These are phyloP conservation scores for Penaeus vannamei DNA, from an alignment of 1,140 invertebrate genomes.

Conservation along the genomic window DNA sequence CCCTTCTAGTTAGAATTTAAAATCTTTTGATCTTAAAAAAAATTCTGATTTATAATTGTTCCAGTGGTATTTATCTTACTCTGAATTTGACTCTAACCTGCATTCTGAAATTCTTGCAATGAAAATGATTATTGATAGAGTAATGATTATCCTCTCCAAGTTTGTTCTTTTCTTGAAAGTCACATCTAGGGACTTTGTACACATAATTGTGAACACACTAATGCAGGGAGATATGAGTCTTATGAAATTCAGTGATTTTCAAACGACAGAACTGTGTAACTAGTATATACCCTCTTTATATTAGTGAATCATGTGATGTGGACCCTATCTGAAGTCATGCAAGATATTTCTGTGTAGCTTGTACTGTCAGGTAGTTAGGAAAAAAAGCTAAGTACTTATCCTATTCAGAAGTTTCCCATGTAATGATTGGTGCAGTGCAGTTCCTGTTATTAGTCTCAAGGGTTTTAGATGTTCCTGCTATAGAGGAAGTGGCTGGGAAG, in stretches of 20 bases:
- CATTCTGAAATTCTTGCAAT: too few species aligned
- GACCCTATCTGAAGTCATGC: slow-evolving; percentile 30
- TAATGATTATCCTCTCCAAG: too few species aligned
- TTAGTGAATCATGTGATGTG: slow-evolving; percentile 27
- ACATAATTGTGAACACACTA: neutral
- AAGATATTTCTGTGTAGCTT: slow-evolving; percentile 42
- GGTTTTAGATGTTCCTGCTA: slow-evolving; percentile 47
- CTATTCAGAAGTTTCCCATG: slow-evolving; percentile 49
- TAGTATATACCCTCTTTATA: slow-evolving; percentile 23
- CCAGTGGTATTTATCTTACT: too few species aligned
- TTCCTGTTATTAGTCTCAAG: slow-evolving; percentile 51
- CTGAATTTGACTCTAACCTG: too few species aligned
- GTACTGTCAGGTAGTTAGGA: slow-evolving; percentile 40
- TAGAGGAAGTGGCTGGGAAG: slow-evolving; percentile 38
- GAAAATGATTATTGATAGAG: too few species aligned
- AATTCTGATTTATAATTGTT: too few species aligned
- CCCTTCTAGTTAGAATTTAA: too few species aligned
- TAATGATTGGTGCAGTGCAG: slow-evolving; percentile 57
- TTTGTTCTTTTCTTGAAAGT: too few species aligned
- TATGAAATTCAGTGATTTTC: neutral
- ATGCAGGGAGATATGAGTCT: slow-evolving; percentile 29
- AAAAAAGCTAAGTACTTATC: slow-evolving; percentile 38
- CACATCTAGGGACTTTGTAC: too few species aligned
- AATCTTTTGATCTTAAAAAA: too few species aligned
- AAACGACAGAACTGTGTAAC: slow-evolving; percentile 23